These are phyloP conservation scores for Syrrhaptes paradoxus DNA, from an alignment of 2,113 vertebrate genomes.

Conservation along the genomic window DNA sequence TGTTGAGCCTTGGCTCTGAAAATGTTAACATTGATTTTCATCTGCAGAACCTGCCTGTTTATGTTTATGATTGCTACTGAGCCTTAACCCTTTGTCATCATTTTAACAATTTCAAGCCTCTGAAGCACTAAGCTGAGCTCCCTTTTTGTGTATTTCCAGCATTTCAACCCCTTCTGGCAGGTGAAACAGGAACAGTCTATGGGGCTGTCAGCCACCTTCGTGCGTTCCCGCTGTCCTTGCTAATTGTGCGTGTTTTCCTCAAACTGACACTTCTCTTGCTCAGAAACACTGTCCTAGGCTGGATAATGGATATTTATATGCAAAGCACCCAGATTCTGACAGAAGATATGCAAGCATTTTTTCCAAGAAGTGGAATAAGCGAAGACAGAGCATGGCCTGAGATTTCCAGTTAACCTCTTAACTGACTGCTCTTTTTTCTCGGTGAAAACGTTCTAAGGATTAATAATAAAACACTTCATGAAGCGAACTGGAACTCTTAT, in stretches of 20 bases:
- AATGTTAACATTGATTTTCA: constrained; percentile 73
- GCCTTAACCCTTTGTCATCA: constrained; percentile 68
- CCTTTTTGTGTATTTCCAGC: constrained; percentile 29
- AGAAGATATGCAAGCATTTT: background rate
- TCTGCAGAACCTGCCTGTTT: constrained; percentile 66
- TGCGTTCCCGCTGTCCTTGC: accelerated
- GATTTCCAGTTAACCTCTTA: constrained; percentile 14
- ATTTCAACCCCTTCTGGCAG: constrained; percentile 14
- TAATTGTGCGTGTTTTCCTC: background rate
- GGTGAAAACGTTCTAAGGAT: background rate
- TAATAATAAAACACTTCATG: background rate
- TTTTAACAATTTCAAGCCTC: constrained; percentile 7
- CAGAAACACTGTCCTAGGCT: background rate
- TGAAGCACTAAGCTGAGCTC: constrained; percentile 37
- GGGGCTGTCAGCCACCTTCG: background rate
- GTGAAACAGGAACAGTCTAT: constrained; percentile 12
- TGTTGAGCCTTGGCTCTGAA: constrained; percentile 63
- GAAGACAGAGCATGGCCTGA: background rate
- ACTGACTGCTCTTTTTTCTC: background rate
- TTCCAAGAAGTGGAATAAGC: background rate
- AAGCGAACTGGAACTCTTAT: background rate
- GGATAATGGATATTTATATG: background rate
- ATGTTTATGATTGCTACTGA: constrained; percentile 59
- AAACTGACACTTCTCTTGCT: background rate
- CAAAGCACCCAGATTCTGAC: constrained; percentile 5